Conservation (phyloP, 2,888 invertebrate genomes). For the Malacosoma neustria region DNA sequence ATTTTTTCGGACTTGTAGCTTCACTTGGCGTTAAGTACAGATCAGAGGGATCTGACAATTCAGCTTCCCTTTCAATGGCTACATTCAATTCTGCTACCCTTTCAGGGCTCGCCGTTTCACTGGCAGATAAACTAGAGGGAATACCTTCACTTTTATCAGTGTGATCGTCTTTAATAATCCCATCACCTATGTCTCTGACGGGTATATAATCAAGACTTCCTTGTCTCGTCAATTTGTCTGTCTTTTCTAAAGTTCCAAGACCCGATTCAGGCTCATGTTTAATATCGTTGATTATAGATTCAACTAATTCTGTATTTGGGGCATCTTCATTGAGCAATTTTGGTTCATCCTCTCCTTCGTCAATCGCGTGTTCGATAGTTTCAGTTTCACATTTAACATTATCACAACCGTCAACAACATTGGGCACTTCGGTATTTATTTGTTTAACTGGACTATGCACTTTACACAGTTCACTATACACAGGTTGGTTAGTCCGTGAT, state of each 20-base stretch:
- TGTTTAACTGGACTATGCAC: conserved; percentile 69
- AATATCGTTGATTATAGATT: conserved; percentile 45
- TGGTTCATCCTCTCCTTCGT: conserved; percentile 29
- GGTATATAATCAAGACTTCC: conserved; percentile 68
- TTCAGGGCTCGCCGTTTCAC: conserved; percentile 65
- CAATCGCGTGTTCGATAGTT: background rate
- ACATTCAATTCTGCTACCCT: conserved; percentile 51
- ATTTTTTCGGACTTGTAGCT: conserved; percentile 66
- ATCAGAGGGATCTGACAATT: conserved; percentile 81
- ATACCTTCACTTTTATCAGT: conserved; percentile 67
- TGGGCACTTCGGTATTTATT: conserved; percentile 29
- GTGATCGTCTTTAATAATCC: conserved; percentile 50
- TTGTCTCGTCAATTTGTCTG: conserved; percentile 51
- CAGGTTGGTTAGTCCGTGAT: conserved; percentile 44
- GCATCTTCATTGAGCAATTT: conserved; percentile 21
- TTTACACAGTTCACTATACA: conserved; percentile 79
- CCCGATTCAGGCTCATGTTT: conserved; percentile 56
- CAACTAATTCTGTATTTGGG: conserved; percentile 36
- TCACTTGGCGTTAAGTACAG: conserved; percentile 81
- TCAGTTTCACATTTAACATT: conserved; percentile 35
- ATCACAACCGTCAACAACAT: conserved; percentile 48
- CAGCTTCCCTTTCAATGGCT: conserved; percentile 71
- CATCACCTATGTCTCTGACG: conserved; percentile 63
- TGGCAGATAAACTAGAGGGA: conserved; percentile 63
- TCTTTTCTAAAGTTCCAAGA: conserved; percentile 48